Conservation (phyloP, 2,888 invertebrate genomes). For the Drosophila flavopinicola region DNA sequence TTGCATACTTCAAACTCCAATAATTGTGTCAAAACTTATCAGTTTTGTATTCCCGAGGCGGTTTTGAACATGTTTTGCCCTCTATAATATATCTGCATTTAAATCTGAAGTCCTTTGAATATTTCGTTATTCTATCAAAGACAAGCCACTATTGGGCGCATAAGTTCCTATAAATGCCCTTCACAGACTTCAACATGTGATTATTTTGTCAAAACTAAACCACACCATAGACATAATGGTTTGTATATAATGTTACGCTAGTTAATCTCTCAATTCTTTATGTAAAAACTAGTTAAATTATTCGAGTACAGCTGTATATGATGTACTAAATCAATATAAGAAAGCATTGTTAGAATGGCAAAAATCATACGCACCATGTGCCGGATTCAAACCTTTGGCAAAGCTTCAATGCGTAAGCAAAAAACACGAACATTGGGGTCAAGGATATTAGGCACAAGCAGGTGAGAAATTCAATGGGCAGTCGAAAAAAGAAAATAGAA, state of each 20-base stretch:
- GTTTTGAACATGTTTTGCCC: no score
- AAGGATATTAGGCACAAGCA: conserved; percentile 50
- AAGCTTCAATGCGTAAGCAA: conserved; percentile 58
- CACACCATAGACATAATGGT: neutral
- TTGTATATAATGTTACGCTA: neutral
- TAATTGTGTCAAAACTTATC: neutral
- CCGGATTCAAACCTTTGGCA: conserved; percentile 39
- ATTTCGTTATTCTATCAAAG: no score
- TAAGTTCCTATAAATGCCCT: no score
- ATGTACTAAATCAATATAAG: conserved; percentile 40
- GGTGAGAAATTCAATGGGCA: conserved; percentile 25
- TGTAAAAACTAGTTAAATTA: conserved; percentile 2
- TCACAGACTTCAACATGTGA: no score
- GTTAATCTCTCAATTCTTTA: neutral
- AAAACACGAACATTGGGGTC: conserved; percentile 51
- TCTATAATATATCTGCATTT: no score
- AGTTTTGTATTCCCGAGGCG: neutral
- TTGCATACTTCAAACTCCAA: no score
- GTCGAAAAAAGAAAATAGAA: conserved; percentile 36
- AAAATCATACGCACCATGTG: conserved; percentile 48
- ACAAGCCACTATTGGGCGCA: no score
- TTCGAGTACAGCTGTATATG: neutral
- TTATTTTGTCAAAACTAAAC: no score
- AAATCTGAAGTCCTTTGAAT: no score
- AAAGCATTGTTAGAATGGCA: conserved; percentile 35